phyloP scores from a whole-genome alignment of 1,140 invertebrate species.

The Hyphantria cunea region DNA sequence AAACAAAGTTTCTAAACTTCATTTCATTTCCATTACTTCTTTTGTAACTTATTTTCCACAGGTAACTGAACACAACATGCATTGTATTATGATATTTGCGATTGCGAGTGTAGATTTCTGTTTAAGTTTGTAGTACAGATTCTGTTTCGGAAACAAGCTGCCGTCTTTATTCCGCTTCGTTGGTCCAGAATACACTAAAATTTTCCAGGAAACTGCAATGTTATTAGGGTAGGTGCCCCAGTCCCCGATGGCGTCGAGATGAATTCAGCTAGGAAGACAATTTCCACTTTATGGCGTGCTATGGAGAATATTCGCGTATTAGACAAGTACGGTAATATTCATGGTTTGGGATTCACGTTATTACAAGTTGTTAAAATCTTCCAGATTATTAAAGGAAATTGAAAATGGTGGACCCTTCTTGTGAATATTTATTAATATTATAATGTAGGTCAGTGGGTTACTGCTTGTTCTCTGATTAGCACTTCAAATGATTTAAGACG shows the following conservation, averaged over 20 bases:
- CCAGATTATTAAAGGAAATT: no score
- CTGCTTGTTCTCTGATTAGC: no score
- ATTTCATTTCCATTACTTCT: slow-evolving; percentile 2
- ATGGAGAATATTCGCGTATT: slow-evolving; percentile 54
- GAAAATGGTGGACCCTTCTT: no score
- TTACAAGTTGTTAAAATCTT: neutral
- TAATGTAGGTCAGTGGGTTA: no score
- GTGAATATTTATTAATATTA: no score
- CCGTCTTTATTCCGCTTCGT: slow-evolving; percentile 43
- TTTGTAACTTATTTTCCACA: neutral
- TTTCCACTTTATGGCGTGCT: slow-evolving; percentile 72
- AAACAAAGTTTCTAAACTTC: neutral
- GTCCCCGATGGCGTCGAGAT: slow-evolving; percentile 42
- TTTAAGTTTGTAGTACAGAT: slow-evolving; percentile 2
- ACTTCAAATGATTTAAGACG: no score
- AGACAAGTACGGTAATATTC: slow-evolving; percentile 39
- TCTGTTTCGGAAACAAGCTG: slow-evolving; percentile 34
- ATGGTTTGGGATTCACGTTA: slow-evolving; percentile 32
- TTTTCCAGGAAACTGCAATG: slow-evolving; percentile 62
- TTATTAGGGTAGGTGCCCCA: slow-evolving; percentile 56
- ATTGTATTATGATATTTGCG: slow-evolving; percentile 22
- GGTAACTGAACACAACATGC: neutral
- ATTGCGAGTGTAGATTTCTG: neutral
- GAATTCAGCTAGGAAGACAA: slow-evolving; percentile 76
- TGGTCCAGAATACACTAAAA: slow-evolving; percentile 56